phyloP scores from a whole-genome alignment of 2,888 invertebrate species.

The Nephrotoma flavescens region DNA sequence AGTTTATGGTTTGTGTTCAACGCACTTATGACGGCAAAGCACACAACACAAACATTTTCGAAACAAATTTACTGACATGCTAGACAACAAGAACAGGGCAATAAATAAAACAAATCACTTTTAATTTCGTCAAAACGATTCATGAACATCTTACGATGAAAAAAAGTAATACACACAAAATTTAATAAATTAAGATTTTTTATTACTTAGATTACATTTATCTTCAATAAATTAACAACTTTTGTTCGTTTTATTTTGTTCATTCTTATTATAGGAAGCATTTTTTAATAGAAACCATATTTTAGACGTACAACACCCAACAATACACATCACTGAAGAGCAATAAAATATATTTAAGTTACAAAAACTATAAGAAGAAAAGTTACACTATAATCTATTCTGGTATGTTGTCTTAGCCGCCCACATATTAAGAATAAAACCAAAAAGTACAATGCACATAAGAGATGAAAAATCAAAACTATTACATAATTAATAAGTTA shows the following conservation, averaged over 20 bases:
- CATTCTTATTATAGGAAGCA: not conserved
- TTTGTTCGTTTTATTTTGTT: not conserved
- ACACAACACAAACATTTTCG: too few species aligned
- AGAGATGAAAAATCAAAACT: not conserved
- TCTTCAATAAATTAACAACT: not conserved
- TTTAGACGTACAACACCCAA: not conserved
- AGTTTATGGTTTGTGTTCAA: too few species aligned
- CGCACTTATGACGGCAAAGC: too few species aligned
- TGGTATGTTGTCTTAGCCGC: not conserved
- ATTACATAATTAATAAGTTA: not conserved
- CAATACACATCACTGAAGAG: not conserved
- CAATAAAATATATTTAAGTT: not conserved
- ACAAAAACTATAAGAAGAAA: not conserved
- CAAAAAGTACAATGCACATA: not conserved
- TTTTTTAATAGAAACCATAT: not conserved
- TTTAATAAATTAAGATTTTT: not conserved
- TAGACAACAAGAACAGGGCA: too few species aligned
- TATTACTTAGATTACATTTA: not conserved
- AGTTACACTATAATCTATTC: not conserved
- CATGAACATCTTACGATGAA: not conserved
- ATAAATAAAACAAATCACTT: not conserved
- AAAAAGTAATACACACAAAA: not conserved
- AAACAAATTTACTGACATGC: too few species aligned
- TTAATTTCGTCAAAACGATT: not conserved
- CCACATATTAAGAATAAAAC: not conserved